Evolutionary conservation across 2,797 vertebrate species (phyloP).

Genomic region (Limnodromus scolopaceus): DNA sequence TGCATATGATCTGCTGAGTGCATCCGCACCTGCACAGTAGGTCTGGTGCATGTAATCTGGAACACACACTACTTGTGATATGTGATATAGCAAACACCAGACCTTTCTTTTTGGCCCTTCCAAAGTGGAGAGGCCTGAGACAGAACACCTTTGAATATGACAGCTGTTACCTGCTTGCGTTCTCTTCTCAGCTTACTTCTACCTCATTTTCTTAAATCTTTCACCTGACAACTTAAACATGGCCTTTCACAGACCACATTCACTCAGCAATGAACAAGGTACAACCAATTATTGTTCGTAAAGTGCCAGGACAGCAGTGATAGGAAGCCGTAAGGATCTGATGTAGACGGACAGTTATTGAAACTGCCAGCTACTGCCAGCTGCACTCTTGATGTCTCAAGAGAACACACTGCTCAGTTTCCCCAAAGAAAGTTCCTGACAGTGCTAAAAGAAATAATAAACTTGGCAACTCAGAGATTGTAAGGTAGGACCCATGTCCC

Average conservation of each 20-base stretch:
- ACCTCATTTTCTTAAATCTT: background rate
- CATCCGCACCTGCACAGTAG: background rate
- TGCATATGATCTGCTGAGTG: background rate
- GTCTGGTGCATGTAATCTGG: background rate
- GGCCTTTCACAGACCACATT: background rate
- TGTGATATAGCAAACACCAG: background rate
- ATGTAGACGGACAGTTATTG: background rate
- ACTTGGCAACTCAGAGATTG: background rate
- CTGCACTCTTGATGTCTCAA: background rate
- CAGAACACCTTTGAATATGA: background rate
- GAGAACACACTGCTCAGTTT: background rate
- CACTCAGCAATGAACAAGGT: background rate
- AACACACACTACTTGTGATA: background rate
- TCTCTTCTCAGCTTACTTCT: background rate
- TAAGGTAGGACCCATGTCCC: background rate
- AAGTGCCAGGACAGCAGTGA: background rate
- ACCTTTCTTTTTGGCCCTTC: background rate
- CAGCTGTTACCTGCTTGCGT: background rate
- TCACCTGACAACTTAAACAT: background rate
- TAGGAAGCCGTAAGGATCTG: background rate
- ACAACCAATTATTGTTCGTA: background rate
- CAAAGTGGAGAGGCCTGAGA: background rate
- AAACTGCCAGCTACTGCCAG: background rate
- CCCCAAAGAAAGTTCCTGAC: background rate
- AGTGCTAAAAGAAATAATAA: background rate